Evolutionary conservation across 2,113 vertebrate genomes (phyloP), one percentile per base, ranked within the genome.

Genomic region (Willisornis vidua): DNA sequence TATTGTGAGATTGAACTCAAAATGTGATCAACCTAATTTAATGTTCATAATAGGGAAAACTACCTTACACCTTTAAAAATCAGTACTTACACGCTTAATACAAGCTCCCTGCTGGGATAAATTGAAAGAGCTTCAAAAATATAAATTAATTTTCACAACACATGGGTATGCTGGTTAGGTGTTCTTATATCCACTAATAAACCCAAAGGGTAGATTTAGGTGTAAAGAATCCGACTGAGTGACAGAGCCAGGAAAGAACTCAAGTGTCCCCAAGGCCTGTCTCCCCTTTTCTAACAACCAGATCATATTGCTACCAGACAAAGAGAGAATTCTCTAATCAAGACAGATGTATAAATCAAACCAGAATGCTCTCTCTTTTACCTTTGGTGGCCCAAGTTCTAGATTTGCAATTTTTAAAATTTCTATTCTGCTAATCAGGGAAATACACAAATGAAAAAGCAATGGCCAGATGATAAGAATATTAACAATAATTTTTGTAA

Each of bases 271-370:
- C 67, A 95, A 39, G 45, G 81, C 70, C 71, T 73, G 29, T 51
- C 73, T 75, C 63, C 65, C 39, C 57, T 92, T 92, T 88, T 81
- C 85, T 90, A 96, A 93, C 85, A 79, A 61, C 25, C 4, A 22
- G 57, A 89, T 81, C 62, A 22, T 74, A 91, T 59, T 83, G 77
- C 46, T 95, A 62, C 37, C 63, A 96, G 59, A 85, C 61, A 95
- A 92, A 92, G 73, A 85, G 79, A 91, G 91, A 93, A 91, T 74
- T 89, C 82, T 71, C 85, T 68, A 62, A 89, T 68, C 87, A 77
- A 54, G 88, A 72, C 41, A 78, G 82, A 70, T 46, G 35, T 67
- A 75, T n/a, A 88, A 91, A 91, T 81, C 72, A 94, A 90, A 97
- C 46, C 59, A 80, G 62, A 92, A 78, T 66, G 78, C 31, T n/a